Evolutionary conservation across 2,888 invertebrate species (phyloP).

Genomic region (Ichneumoninae sp.): DNA sequence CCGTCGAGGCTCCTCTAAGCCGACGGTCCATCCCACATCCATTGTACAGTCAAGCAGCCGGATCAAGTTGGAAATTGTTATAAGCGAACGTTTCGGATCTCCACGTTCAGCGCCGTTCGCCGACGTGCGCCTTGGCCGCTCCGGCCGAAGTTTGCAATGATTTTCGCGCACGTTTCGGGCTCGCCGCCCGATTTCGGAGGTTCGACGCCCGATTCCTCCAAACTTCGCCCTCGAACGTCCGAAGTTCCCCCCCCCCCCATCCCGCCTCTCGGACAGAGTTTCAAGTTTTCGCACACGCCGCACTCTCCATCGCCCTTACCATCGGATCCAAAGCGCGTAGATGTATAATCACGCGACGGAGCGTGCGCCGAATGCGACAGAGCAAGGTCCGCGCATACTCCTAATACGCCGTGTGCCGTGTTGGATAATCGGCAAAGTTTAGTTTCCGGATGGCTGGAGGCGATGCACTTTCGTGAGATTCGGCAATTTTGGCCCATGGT

Average conservation of each 20-base stretch:
- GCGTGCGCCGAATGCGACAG: slow-evolving; percentile 35
- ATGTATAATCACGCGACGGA: slow-evolving; percentile 1
- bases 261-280: neutral
- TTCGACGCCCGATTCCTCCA: slow-evolving; percentile 32
- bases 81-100: neutral
- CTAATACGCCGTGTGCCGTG: slow-evolving; percentile 44
- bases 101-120: neutral
- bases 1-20: no score
- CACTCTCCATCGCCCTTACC: neutral
- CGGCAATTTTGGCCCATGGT: slow-evolving; percentile 55
- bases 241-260: neutral
- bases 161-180: slow-evolving; percentile 3
- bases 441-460: slow-evolving; percentile 63
- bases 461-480: slow-evolving; percentile 61
- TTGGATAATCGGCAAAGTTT: slow-evolving; percentile 74
- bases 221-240: slow-evolving; percentile 33
- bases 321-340: neutral
- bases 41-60: neutral
- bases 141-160: slow-evolving; percentile 10
- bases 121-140: slow-evolving; percentile 8
- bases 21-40: neutral
- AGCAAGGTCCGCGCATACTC: slow-evolving; percentile 21
- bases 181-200: neutral
- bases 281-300: slow-evolving; percentile 8
- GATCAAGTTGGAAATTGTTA: neutral